phyloP scores from a whole-genome alignment of 2,888 invertebrate genomes.

The Ceramica pisi region DNA sequence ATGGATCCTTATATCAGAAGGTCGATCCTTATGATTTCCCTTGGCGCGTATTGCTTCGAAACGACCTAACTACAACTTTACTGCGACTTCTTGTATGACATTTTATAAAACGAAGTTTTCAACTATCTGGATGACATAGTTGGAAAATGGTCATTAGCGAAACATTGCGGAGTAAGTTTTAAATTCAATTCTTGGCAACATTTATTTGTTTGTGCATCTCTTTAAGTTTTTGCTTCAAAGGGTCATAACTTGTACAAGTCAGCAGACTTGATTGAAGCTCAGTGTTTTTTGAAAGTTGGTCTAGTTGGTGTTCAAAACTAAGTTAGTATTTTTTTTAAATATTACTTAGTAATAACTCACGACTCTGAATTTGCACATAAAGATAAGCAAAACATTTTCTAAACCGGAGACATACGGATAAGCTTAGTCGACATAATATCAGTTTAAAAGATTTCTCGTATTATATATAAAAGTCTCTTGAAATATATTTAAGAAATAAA shows the following conservation, averaged over 20 bases:
- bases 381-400: not conserved
- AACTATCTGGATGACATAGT: conserved; percentile 62
- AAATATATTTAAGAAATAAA: conserved; percentile 27
- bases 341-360: too few species aligned
- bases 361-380: not conserved
- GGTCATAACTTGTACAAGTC: conserved; percentile 24
- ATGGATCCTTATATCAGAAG: conserved; percentile 55
- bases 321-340: not conserved
- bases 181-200: conserved; percentile 47
- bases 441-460: conserved; percentile 1
- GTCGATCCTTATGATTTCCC: conserved; percentile 70
- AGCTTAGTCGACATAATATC: not conserved
- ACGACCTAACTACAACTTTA: conserved; percentile 60
- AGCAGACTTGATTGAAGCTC: conserved; percentile 10
- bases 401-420: not conserved
- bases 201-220: conserved; percentile 43
- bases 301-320: not conserved
- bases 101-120: conserved; percentile 64
- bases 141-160: conserved; percentile 42
- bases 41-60: conserved; percentile 64
- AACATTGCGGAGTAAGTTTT: conserved; percentile 38
- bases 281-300: conserved; percentile 9
- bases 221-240: conserved; percentile 18
- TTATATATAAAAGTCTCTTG: conserved; percentile 3
- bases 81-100: conserved; percentile 49